Evolutionary conservation across 2,113 vertebrate species (phyloP).

Genomic region (Eulacestoma nigropectus): DNA sequence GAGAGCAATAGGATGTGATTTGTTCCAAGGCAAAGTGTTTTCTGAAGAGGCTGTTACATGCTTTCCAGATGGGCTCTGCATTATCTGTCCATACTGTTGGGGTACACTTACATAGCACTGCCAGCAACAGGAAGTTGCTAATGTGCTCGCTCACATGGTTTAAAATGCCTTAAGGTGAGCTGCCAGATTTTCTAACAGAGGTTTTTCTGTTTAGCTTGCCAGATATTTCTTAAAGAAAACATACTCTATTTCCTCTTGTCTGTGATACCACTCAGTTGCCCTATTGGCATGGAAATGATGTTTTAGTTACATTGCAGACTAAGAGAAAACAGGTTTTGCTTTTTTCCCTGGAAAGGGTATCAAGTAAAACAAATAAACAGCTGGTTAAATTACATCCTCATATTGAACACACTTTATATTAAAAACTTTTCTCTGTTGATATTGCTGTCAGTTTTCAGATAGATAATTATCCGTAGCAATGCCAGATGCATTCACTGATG

Average conservation of each 20-base stretch:
- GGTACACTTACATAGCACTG: neutral
- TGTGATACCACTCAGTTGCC: neutral
- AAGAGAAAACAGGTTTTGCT: neutral
- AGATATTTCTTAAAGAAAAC: slow-evolving; percentile 39
- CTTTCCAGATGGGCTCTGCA: slow-evolving; percentile 35
- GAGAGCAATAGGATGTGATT: neutral
- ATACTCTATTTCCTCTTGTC: neutral
- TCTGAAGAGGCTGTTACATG: slow-evolving; percentile 18
- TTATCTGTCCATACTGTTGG: neutral
- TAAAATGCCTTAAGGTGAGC: slow-evolving; percentile 10
- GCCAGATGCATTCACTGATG: neutral
- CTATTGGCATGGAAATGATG: neutral
- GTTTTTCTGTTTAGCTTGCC: neutral
- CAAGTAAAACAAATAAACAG: neutral
- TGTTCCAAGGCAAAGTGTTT: neutral
- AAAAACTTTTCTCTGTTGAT: neutral
- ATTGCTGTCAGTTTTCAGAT: neutral
- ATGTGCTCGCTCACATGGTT: neutral
- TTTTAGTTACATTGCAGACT: neutral
- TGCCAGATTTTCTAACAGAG: slow-evolving; percentile 43
- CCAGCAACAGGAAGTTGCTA: slow-evolving; percentile 30
- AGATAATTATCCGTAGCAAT: neutral
- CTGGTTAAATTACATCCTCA: neutral
- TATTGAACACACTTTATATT: neutral
- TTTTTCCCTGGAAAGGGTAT: neutral